Base-by-base conservation (phyloP, 2,888 invertebrate species). In the Meganola albula region DNA sequence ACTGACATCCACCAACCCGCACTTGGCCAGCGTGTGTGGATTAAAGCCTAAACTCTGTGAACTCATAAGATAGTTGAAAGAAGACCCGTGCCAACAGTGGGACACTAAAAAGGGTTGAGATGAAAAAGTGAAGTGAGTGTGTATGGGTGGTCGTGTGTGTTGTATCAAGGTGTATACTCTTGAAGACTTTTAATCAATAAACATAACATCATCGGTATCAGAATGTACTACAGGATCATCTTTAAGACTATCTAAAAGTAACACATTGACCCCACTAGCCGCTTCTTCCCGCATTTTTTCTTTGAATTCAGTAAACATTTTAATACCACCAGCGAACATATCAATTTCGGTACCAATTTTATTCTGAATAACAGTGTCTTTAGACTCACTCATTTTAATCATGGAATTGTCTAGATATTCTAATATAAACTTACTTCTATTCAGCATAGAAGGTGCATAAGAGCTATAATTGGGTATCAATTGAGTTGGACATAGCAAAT, bases 281-380 rank as follows among this genome's bases (percentile, higher is more conserved):
- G 55, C 59, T 45, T 72, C 69, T 6, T 53, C 44, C 3, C 68
- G 31, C 39, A 83, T 40, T 27, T 53, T 61, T 1, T 50, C 48
- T 34, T 61, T 65, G 24, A 83, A 76, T 2, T 67, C 58, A 4
- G 46, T 25, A 47, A 54, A 80, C 0, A 27, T 37, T 0, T 29
- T 40, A n/a, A 57, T 24, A 2, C 74, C 78, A 2, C 46, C 53
- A 9, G 69, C 69, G 42, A 69, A 69, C 3, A 83, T 29, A 48
- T 82, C 73, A 9, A 83, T 71, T 46, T 77, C 61, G 1, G 35
- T 56, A 0, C 78, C 79, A 33, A 77, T 52, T 49, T 67, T 68
- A 26, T 28, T 55, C 20, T 41, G 40, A 2, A 68, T 46, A 1
- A 30, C 30, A 1, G 58, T 37, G 42, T 61, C 47, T 33, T 65